A percentile compares a stretch with the other conserved stretches of the same genome.
Evolutionary conservation across 2,797 vertebrate genomes (phyloP).

Genomic region (Gallinago solitaria): DNA sequence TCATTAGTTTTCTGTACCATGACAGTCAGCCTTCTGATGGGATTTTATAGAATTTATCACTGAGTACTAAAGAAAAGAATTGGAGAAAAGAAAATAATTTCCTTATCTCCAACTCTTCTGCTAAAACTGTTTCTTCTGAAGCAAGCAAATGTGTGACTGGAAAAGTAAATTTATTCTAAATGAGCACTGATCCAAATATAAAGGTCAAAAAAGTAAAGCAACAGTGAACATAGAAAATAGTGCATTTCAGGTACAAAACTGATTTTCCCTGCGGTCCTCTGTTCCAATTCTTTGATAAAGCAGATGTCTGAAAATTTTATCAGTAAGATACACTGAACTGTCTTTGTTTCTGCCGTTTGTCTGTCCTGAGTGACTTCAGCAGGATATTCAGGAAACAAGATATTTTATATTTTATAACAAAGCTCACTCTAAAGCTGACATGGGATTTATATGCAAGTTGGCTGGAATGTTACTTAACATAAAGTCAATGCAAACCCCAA

Average conservation of each 20-base stretch:
- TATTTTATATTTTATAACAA: conserved; percentile 32
- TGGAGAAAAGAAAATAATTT: neutral
- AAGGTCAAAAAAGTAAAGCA: neutral
- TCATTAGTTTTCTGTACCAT: neutral
- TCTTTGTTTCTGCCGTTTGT: neutral
- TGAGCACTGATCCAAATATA: neutral
- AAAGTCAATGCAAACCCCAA: neutral
- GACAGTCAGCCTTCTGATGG: neutral
- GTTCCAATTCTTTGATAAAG: neutral
- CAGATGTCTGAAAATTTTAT: neutral
- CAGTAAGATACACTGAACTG: neutral
- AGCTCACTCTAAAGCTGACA: neutral
- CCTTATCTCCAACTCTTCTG: neutral
- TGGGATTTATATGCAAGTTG: conserved; percentile 29
- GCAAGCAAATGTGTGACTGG: neutral
- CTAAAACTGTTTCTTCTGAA: neutral
- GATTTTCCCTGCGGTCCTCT: neutral
- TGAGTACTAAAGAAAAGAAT: neutral
- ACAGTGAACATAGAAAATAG: neutral
- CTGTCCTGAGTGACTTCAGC: neutral
- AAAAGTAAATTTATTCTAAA: neutral
- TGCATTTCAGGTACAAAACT: neutral
- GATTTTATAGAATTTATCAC: neutral
- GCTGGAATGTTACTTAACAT: neutral
- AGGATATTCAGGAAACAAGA: conserved; percentile 14